Base-by-base conservation (phyloP, 2,113 vertebrate genomes). In the Anthoscopus minutus region DNA sequence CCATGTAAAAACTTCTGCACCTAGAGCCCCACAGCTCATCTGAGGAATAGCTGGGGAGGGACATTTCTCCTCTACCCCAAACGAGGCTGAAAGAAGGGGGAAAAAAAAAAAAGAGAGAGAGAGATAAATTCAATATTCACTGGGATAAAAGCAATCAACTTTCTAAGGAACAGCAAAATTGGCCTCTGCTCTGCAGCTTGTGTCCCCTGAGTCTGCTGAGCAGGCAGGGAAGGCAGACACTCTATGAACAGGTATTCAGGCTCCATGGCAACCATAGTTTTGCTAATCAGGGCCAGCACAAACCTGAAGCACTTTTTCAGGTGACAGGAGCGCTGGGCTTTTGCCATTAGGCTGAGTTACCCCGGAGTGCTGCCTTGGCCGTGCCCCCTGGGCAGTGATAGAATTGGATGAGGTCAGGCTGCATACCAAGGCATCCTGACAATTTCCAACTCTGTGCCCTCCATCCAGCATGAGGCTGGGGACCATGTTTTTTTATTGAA, bases 181-280 rank as follows among this genome's bases (percentile, higher is more conserved):
- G 15, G 71, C 33, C 35, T 91, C 66, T 53, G 54, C 54, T 92
- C 87, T 45, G 31, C 1, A 2, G 35, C 5, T 6, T 27, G 11
- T 24, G 9, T 45, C 17, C 58, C 42, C 47, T 28, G 30, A 35
- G 17, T 66, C 54, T 66, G 64, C 56, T 38, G 28, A 42, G 81
- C 23, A 44, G 28, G 62, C 20, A 9, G 35, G 50, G 38, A 50
- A 92, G 37, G 65, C 47, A 81, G 58, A 40, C 53, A 24, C 37
- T 85, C 58, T 50, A 3, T 3, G 13, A 95, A 48, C 81, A 90
- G 60, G 64, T 92, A 91, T 92, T 85, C 6, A 4, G 85, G 44
- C 31, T 86, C 93, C 92, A 86, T 93, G 82, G 92, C 79, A 96
- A 96, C 79, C 25, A 51, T 27, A 58, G 66, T 86, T 96, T 92